Base-by-base conservation (phyloP, 1,140 invertebrate genomes). In the Aphelenchoides avenae region DNA sequence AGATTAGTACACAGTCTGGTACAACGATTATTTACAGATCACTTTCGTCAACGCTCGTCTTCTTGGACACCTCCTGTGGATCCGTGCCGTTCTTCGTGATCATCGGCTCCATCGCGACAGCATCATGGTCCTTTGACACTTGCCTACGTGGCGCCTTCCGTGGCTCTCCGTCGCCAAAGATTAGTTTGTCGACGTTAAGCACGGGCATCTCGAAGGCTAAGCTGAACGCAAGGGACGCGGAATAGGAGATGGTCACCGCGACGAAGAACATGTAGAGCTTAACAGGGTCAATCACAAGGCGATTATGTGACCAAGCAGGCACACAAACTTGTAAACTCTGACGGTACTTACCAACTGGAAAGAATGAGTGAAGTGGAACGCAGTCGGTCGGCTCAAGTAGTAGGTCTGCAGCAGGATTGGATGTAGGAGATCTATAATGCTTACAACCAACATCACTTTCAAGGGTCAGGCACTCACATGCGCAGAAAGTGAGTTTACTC, bases 381-480 rank as follows among this genome's bases (percentile, higher is more conserved):
- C 73, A 24, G 52, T 66, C 22, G 73, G 71, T 40, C 68, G 39
- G 27, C 68, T 76, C 18, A 77, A 59, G 53, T 75, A 70, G 48
- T 74, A 77, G 30, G 60, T 46, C 37, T 75, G 71, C 53, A 80
- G 71, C 43, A 81, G 59, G 11, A 79, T 64, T 1, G 80, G 80
- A 57, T 81, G 80, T 11, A 81, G 54, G 1, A 81, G 69, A 64
- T 81, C n/a, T n/a, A n/a, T n/a, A n/a, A 81, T 13, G 78, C 78
- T 33, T 76, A 76, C 56, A 81, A 81, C 52, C 51, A 4, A 11
- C 26, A 52, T 7, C 22, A 3, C 20, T 52, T 24, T 20, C 26
- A 53, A 53, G 3, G 36, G 31, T 47, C 26, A 3, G 26, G 11
- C 27, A 18, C 13, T 18, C 34, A 36, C n/a, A 13, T 13, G 18